Base-by-base conservation (phyloP, 2,888 invertebrate species). In the Luperina testacea region DNA sequence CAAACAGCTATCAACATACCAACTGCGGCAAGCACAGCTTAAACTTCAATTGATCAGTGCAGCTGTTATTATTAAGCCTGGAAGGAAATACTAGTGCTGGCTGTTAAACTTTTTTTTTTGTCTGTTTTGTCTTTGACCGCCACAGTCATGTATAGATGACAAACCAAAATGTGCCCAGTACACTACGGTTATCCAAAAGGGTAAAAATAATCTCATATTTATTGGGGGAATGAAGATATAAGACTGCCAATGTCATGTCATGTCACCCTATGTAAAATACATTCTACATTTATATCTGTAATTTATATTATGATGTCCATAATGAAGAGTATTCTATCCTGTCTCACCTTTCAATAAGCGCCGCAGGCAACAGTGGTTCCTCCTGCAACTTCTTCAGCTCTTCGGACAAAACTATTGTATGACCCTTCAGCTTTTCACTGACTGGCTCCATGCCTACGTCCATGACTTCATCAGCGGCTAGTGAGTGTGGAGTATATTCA, bases 361-460 rank as follows among this genome's bases (percentile, higher is more conserved):
- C 96, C 63, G 97, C 96, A 1, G 98, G 98, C 87, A 98, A 92
- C 70, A 98, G 95, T 0, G 98, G 97, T 81, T 98, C 98, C n/a
- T 97, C 96, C 82, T 97, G 97, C 70, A 98, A 90, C 90, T 97
- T 97, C 89, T 97, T 97, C 68, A 98, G 94, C 93, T 98, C 98
- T 38, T 98, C 98, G 6, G 98, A 98, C 72, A 98, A 90, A 1
- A 97, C 97, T 87, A 97, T 97, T 63, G 96, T 97, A 81, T 97
- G 97, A 15, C 97, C 97, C 78, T 96, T 96, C 0, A 96, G 84
- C 82, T 95, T 95, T 38, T 94, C 94, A 27, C 78, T 87, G 6
- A 94, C 73, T 0, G 80, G 68, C 6, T 95, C 95, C 91, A 95
- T 92, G 38, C 90, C 92, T 3, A 95, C 85, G 32, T 97, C 96